A percentile compares a stretch with the other conserved stretches of the same genome.
Conservation (phyloP, 2,113 vertebrate species). For the Centropus bengalensis region DNA sequence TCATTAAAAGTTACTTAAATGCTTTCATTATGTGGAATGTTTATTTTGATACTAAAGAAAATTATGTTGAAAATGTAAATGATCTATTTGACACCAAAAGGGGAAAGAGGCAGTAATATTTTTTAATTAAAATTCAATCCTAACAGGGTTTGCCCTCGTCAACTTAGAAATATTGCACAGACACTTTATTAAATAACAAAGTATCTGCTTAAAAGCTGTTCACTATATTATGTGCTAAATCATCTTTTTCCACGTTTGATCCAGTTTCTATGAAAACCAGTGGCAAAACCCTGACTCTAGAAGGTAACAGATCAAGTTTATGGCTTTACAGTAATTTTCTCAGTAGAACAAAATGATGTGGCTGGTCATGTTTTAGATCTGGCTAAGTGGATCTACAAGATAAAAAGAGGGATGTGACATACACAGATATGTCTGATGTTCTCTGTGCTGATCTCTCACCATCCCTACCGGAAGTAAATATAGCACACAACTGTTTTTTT, state of each 20-base stretch:
- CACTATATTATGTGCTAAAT: not conserved
- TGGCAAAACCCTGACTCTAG: not conserved
- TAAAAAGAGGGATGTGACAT: not conserved
- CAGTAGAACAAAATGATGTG: not conserved
- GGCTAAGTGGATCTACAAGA: not conserved
- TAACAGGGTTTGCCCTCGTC: slow-evolving; percentile 34
- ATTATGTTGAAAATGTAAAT: slow-evolving; percentile 67
- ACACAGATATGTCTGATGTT: not conserved
- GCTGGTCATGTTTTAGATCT: not conserved
- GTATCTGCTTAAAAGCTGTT: slow-evolving; percentile 27
- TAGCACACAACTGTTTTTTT: not conserved
- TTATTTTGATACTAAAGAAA: slow-evolving; percentile 60
- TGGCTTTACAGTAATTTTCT: not conserved
- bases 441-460: accelerated
- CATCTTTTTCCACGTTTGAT: not conserved
- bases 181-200: slow-evolving; percentile 46
- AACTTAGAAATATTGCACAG: slow-evolving; percentile 44
- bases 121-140: slow-evolving; percentile 64
- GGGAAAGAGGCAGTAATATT: slow-evolving; percentile 35
- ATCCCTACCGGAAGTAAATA: not conserved
- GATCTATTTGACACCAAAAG: slow-evolving; percentile 58
- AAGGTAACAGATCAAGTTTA: not conserved
- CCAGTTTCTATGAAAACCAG: not conserved
- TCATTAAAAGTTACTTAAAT: slow-evolving; percentile 62
- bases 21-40: slow-evolving; percentile 42